A percentile compares a stretch with the other conserved stretches of the same genome.
phyloP scores from a whole-genome alignment of 2,888 invertebrate species.

The Tiphia femorata region DNA sequence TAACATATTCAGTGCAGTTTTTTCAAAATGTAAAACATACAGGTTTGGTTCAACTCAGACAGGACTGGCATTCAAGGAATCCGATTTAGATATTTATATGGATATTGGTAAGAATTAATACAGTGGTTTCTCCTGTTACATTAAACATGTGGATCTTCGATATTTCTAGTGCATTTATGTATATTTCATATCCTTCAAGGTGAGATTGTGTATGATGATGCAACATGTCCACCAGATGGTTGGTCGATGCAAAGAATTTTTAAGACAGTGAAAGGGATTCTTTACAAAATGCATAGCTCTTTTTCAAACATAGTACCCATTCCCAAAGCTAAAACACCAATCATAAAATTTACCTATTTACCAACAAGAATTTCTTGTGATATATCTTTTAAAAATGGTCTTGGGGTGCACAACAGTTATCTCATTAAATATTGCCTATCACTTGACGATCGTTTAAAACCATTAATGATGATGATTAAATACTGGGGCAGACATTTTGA shows the following conservation, averaged over 20 bases:
- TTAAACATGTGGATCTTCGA: background rate
- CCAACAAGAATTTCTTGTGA: conserved; percentile 77
- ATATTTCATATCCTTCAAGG: too few species aligned
- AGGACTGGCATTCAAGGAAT: conserved; percentile 77
- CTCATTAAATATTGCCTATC: conserved; percentile 75
- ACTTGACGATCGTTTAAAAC: conserved; percentile 73
- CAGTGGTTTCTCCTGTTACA: background rate
- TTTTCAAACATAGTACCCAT: conserved; percentile 76
- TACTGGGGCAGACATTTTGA: conserved; percentile 80
- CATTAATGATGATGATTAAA: conserved; percentile 77
- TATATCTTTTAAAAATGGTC: conserved; percentile 79
- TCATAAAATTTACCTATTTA: conserved; percentile 79
- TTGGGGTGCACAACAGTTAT: conserved; percentile 79
- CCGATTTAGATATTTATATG: conserved; percentile 82
- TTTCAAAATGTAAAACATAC: conserved; percentile 64
- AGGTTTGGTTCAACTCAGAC: conserved; percentile 84
- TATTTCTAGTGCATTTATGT: too few species aligned
- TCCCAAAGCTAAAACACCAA: conserved; percentile 81
- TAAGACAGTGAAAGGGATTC: conserved; percentile 64
- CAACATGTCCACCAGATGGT: too few species aligned
- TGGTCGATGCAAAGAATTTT: conserved; percentile 53
- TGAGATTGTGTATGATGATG: too few species aligned
- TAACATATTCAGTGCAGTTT: conserved; percentile 44
- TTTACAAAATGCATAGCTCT: conserved; percentile 64
- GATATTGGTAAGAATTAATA: conserved; percentile 65